Base-by-base conservation (phyloP, 2,113 vertebrate genomes). In the Oryzias javanicus region DNA sequence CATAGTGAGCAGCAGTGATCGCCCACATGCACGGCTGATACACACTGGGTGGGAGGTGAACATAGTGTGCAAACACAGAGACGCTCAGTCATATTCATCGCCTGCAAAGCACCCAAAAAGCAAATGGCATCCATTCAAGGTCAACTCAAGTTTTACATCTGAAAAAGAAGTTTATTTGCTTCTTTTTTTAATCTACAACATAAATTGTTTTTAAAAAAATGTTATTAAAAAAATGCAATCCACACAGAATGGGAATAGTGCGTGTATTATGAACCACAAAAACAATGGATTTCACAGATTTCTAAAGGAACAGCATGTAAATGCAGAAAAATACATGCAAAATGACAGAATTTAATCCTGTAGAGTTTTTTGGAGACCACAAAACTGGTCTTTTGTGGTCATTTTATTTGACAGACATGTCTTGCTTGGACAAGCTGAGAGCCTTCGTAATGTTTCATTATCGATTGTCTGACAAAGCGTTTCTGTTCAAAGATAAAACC, bases 41-140 rank as follows among this genome's bases (percentile, higher is more conserved):
- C 76, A 78, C 69, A 83, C 76, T 71, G 74, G 67, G 86, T 88
- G 83, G 86, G 86, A 88, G 86, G 78, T 83, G 77, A 81, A 76
- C 67, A 74, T 72, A 70, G 64, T 73, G 80, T 77, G 74, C 72
- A 64, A 72, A 75, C 67, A 74, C 78, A 67, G 55, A 52, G 14
- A 60, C 64, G 69, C 64, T 70, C 65, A 67, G 55, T 56, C 25
- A 47, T 72, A 64, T 72, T 60, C 61, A 71, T 56, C 15, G 40
- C 53, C 27, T 60, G 53, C 24, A 70, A 76, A 63, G 55, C 19
- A 44, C 53, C 56, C 49, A 35, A 24, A 58, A 29, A 46, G 52
- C 17, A 53, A 45, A 60, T 65, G 27, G 20, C 49, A 54, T 44
- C 55, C 0, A 27, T 10, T 53, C 24, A 24, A 64, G 48, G 47